Evolutionary conservation across 1,140 invertebrate species (phyloP).

Genomic region (Zaprionus taronus): DNA sequence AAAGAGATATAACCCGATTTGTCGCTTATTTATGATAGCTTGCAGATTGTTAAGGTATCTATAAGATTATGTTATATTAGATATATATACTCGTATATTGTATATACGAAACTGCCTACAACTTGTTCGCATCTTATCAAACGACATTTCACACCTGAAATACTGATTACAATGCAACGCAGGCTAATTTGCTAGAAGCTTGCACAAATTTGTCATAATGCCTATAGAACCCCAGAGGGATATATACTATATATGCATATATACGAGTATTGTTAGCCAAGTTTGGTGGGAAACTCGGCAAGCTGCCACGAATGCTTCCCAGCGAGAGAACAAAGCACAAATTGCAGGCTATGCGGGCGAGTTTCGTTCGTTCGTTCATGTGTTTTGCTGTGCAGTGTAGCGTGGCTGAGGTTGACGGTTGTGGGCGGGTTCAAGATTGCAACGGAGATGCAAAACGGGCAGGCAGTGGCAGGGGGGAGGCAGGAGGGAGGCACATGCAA

Average conservation of each 20-base stretch:
- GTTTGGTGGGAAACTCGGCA: neutral
- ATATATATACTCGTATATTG: too few relatives aligned
- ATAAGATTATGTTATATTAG: too few relatives aligned
- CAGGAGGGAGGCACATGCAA: slow-evolving; percentile 33
- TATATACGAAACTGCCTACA: neutral
- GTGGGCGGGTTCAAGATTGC: slow-evolving; percentile 31
- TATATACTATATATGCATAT: neutral
- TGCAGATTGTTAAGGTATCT: neutral
- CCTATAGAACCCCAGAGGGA: neutral
- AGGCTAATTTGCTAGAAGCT: slow-evolving; percentile 1
- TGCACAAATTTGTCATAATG: slow-evolving; percentile 12
- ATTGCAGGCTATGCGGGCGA: slow-evolving; percentile 22
- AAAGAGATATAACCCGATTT: neutral
- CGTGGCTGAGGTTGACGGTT: slow-evolving; percentile 34
- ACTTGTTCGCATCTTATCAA: neutral
- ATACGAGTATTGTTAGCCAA: neutral
- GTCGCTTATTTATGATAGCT: neutral
- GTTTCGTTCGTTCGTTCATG: slow-evolving; percentile 2
- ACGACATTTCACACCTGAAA: neutral
- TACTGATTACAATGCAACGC: neutral
- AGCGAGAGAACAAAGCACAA: slow-evolving; percentile 46
- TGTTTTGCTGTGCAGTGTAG: slow-evolving; percentile 35
- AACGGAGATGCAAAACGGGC: neutral
- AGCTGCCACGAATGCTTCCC: slow-evolving; percentile 5
- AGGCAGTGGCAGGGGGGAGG: too few relatives aligned